Percentiles rank a stretch among this genome's conserved stretches.
Evolutionary conservation across 2,113 vertebrate species (phyloP).

Genomic region (Cygnus atratus): DNA sequence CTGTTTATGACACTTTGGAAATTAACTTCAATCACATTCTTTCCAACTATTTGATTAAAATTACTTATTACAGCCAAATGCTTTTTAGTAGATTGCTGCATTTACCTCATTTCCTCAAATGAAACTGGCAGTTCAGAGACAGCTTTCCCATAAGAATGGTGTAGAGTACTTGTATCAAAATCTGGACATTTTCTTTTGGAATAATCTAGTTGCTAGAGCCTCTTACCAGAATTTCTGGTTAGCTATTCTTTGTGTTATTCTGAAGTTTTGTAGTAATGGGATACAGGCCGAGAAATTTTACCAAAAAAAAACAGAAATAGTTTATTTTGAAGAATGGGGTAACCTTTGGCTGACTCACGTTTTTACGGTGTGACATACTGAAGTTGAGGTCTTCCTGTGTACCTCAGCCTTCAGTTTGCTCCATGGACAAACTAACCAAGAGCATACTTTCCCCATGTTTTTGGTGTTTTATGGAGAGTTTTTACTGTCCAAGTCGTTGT

Average conservation of each 20-base stretch:
- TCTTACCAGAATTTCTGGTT: background rate
- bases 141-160: background rate
- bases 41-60: slow-evolving; percentile 63
- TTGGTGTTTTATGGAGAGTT: background rate
- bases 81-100: slow-evolving; percentile 56
- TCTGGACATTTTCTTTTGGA: background rate
- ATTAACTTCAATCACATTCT: slow-evolving; percentile 38
- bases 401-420: background rate
- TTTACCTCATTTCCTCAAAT: slow-evolving; percentile 47
- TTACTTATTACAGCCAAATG: slow-evolving; percentile 36
- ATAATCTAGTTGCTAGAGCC: background rate
- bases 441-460: background rate
- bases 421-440: background rate
- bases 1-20: slow-evolving; percentile 14
- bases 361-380: background rate
- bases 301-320: background rate
- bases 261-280: background rate
- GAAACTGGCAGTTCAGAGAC: slow-evolving; percentile 18
- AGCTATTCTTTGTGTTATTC: background rate
- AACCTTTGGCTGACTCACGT: background rate
- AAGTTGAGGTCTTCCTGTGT: background rate
- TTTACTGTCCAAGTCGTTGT: background rate
- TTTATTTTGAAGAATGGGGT: background rate
- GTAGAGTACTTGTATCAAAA: background rate
- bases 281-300: background rate